Evolutionary conservation across 2,113 vertebrate genomes (phyloP).

Genomic region (Aldabrachelys gigantea): DNA sequence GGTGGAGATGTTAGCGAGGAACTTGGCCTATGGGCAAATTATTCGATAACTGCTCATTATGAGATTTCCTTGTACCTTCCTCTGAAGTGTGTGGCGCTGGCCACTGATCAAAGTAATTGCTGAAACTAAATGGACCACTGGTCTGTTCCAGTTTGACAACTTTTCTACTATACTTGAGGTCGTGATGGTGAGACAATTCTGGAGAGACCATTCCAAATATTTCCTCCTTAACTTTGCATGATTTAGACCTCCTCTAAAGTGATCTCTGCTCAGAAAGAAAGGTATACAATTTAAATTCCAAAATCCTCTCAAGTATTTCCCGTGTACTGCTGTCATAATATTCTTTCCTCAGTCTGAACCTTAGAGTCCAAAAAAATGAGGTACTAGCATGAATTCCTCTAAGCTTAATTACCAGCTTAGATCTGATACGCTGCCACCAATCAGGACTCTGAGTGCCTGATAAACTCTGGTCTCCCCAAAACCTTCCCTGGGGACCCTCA

Average conservation of each 20-base stretch:
- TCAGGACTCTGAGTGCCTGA: too few species aligned
- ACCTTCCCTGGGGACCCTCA: too few species aligned
- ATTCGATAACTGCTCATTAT: background rate
- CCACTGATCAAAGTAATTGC: background rate
- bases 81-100: rapidly evolving
- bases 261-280: background rate
- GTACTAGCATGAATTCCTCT: too few species aligned
- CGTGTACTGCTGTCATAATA: too few species aligned
- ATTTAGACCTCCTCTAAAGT: too few species aligned
- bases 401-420: too few species aligned
- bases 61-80: background rate
- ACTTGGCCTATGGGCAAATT: background rate
- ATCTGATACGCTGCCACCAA: too few species aligned
- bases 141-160: background rate
- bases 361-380: too few species aligned
- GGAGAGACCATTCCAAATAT: background rate
- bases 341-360: too few species aligned
- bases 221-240: background rate
- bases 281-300: background rate
- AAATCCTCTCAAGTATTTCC: background rate
- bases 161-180: background rate
- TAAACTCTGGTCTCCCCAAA: too few species aligned
- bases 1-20: background rate
- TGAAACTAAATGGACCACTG: background rate
- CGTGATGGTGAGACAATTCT: rapidly evolving